These are phyloP conservation scores for Camponotus fellah DNA, from an alignment of 2,888 invertebrate genomes.

Conservation along the genomic window DNA sequence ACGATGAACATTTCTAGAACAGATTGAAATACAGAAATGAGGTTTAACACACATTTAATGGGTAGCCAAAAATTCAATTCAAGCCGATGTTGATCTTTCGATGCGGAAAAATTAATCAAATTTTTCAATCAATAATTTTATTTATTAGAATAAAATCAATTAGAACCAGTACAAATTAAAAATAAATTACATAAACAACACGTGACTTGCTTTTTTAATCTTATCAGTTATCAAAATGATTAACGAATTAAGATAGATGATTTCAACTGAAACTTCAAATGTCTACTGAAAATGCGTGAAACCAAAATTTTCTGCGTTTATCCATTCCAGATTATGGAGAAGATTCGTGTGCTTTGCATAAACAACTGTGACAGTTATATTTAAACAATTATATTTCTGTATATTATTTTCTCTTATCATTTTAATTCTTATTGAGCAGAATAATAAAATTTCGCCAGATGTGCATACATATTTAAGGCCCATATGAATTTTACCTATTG, in stretches of 20 bases:
- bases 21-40: slow-evolving; percentile 48
- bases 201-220: background rate
- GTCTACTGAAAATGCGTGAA: slow-evolving; percentile 43
- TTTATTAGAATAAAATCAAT: background rate
- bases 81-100: slow-evolving; percentile 2
- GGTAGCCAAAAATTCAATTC: slow-evolving; percentile 31
- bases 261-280: slow-evolving; percentile 23
- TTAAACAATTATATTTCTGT: background rate
- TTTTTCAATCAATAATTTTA: background rate
- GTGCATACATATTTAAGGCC: background rate
- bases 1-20: slow-evolving; percentile 31
- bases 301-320: slow-evolving; percentile 40
- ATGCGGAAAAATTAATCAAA: background rate
- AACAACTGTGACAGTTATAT: background rate
- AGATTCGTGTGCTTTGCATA: background rate
- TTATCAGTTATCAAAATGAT: background rate
- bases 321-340: slow-evolving; percentile 33
- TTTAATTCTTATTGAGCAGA: background rate
- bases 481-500: background rate
- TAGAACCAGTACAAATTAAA: background rate
- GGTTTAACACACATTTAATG: slow-evolving; percentile 32
- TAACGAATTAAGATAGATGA: background rate
- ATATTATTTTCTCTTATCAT: background rate
- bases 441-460: background rate
- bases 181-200: background rate